A percentile compares a stretch with the other conserved stretches of the same genome.
phyloP scores from a whole-genome alignment of 2,888 invertebrate species.

The Scaptodrosophila latifasciaeformis region DNA sequence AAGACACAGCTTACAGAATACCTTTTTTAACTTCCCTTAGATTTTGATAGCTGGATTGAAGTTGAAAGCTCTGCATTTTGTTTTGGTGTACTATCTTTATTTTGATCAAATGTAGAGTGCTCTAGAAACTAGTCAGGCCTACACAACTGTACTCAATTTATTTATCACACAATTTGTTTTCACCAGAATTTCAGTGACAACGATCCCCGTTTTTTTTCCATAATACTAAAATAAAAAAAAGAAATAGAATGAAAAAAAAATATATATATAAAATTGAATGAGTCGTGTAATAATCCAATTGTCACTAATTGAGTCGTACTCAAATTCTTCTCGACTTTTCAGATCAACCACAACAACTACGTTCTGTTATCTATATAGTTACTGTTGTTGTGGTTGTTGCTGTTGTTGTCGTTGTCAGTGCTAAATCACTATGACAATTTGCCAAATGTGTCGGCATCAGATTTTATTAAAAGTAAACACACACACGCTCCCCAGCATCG shows the following conservation, averaged over 20 bases:
- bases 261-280: constrained; percentile 67
- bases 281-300: constrained; percentile 69
- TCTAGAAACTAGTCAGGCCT: too few relatives aligned
- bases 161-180: constrained; percentile 42
- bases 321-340: constrained; percentile 49
- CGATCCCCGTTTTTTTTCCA: background rate
- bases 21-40: too few relatives aligned
- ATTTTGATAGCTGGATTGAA: too few relatives aligned
- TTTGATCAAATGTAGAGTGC: too few relatives aligned
- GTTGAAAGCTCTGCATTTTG: too few relatives aligned
- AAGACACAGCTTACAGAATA: too few relatives aligned
- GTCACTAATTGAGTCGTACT: constrained; percentile 62
- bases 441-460: constrained; percentile 63
- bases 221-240: too few relatives aligned
- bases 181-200: constrained; percentile 28
- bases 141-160: constrained; percentile 10
- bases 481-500: background rate
- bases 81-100: too few relatives aligned
- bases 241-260: too few relatives aligned
- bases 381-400: too few relatives aligned
- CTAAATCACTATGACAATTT: constrained; percentile 40
- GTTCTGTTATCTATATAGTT: too few relatives aligned
- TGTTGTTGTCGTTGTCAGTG: too few relatives aligned
- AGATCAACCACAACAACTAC: constrained; percentile 6
- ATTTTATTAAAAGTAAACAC: constrained; percentile 33